Evolutionary conservation across 2,113 vertebrate species (phyloP).

Genomic region (Carollia perspicillata): DNA sequence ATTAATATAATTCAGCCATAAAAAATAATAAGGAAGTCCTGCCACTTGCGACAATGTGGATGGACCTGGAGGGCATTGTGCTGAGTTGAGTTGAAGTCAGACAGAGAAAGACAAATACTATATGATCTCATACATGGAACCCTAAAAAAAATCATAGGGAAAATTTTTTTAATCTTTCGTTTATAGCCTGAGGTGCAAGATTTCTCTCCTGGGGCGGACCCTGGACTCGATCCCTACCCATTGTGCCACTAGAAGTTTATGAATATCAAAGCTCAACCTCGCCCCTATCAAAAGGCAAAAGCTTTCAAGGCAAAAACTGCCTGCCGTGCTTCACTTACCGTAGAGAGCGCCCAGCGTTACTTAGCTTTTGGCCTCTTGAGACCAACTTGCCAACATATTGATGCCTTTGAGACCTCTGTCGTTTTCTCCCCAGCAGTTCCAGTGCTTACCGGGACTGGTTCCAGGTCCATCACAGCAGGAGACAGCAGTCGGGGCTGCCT

Average conservation of each 20-base stretch:
- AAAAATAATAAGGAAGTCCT: neutral
- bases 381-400: neutral
- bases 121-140: neutral
- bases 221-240: neutral
- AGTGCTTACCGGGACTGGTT: neutral
- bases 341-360: neutral
- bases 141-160: neutral
- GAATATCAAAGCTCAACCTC: constrained; percentile 15
- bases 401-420: neutral
- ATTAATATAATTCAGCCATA: neutral
- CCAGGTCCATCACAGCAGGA: neutral
- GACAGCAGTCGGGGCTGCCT: neutral
- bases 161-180: neutral
- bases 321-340: neutral
- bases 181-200: neutral
- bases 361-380: neutral
- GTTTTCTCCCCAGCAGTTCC: constrained; percentile 31
- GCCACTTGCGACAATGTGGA: neutral
- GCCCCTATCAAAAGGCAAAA: neutral
- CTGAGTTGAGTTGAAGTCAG: neutral
- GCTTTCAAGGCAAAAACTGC: neutral
- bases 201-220: neutral
- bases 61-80: neutral
- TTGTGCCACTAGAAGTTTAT: neutral
- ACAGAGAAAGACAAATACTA: neutral